Conservation (phyloP, 1,140 invertebrate genomes). For the Euwallacea fornicatus region DNA sequence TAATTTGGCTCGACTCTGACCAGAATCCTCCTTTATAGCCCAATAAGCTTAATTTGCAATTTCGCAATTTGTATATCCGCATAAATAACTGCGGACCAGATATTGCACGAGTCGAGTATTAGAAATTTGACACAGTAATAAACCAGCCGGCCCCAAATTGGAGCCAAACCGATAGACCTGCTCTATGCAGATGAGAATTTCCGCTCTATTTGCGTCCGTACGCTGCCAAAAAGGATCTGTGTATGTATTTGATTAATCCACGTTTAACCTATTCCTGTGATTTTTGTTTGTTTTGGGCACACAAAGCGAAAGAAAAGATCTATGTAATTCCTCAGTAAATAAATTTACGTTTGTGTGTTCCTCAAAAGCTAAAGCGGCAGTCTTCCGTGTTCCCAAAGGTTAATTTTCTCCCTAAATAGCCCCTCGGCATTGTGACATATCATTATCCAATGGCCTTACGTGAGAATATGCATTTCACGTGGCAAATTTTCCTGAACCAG, state of each 20-base stretch:
- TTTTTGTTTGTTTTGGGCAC: too few species aligned
- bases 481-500: slow-evolving; percentile 1
- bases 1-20: background rate
- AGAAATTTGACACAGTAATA: slow-evolving; percentile 32
- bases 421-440: slow-evolving; percentile 22
- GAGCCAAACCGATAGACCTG: background rate
- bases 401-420: slow-evolving; percentile 7
- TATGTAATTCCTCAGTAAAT: too few species aligned
- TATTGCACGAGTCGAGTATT: slow-evolving; percentile 22
- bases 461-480: slow-evolving; percentile 27
- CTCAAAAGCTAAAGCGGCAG: background rate
- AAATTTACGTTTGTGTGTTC: background rate
- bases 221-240: background rate
- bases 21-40: slow-evolving; percentile 23
- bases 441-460: slow-evolving; percentile 23
- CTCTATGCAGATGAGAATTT: slow-evolving; percentile 14
- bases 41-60: slow-evolving; percentile 37
- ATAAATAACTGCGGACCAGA: slow-evolving; percentile 32
- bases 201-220: slow-evolving; percentile 7
- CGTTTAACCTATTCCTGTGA: too few species aligned
- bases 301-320: too few species aligned
- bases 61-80: slow-evolving; percentile 36
- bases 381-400: background rate
- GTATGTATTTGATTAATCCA: background rate
- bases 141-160: slow-evolving; percentile 14